phyloP scores from a whole-genome alignment of 2,797 vertebrate genomes.

The Myripristis murdjan region DNA sequence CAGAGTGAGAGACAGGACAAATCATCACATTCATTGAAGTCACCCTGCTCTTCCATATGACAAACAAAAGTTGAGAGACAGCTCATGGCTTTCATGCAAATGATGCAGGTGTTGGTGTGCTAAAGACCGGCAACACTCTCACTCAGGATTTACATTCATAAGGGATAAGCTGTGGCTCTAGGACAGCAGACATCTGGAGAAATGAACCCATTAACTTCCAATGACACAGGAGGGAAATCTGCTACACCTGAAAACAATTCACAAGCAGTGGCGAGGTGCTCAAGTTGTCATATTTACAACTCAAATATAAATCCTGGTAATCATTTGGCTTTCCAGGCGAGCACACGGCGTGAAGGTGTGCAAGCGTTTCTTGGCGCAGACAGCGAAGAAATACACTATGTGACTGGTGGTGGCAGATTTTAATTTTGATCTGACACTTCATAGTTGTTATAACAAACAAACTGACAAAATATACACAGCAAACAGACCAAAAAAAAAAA shows the following conservation, averaged over 20 bases:
- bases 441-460: slow-evolving; percentile 88
- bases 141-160: slow-evolving; percentile 5
- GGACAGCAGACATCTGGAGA: slow-evolving; percentile 13
- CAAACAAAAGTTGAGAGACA: too few relatives aligned
- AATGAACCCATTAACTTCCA: slow-evolving; percentile 18
- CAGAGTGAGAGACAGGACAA: too few relatives aligned
- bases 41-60: too few relatives aligned
- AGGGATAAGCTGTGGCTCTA: background rate
- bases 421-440: slow-evolving; percentile 78
- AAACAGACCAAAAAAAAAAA: too few relatives aligned
- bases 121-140: background rate
- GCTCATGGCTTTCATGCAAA: background rate
- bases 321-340: background rate
- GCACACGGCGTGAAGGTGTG: background rate
- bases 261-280: background rate
- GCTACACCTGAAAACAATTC: background rate
- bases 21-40: too few relatives aligned
- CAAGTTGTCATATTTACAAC: background rate
- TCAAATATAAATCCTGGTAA: background rate
- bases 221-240: slow-evolving; percentile 6
- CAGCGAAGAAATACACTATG: slow-evolving; percentile 9
- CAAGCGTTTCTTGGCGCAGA: background rate
- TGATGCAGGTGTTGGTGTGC: background rate
- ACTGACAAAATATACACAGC: slow-evolving; percentile 92
- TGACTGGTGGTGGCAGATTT: slow-evolving; percentile 74